A percentile compares a stretch with the other conserved stretches of the same genome.
These are phyloP conservation scores for Furcula furcula DNA, from an alignment of 2,888 invertebrate genomes.

Conservation along the genomic window DNA sequence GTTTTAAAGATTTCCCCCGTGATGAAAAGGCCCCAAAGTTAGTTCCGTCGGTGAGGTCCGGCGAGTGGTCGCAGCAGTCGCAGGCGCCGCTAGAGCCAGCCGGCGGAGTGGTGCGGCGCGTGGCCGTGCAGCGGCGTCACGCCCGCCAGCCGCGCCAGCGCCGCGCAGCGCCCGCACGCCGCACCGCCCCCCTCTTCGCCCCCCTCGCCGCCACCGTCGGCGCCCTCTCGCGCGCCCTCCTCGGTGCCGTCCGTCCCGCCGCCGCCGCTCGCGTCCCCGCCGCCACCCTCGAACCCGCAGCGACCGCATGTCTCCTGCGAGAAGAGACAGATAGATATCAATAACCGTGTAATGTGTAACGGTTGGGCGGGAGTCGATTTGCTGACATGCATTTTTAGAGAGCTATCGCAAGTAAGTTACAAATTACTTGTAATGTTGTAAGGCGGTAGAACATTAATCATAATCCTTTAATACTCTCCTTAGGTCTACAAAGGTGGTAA, in stretches of 20 bases:
- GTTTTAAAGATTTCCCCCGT: too few relatives aligned
- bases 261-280: conserved; percentile 13
- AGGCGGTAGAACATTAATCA: too few relatives aligned
- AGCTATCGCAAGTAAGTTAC: too few relatives aligned
- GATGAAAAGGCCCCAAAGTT: too few relatives aligned
- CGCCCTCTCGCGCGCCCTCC: conserved; percentile 11
- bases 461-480: too few relatives aligned
- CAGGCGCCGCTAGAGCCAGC: conserved; percentile 81
- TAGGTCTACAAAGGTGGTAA: too few relatives aligned
- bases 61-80: neutral
- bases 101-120: conserved; percentile 84
- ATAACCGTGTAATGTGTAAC: too few relatives aligned
- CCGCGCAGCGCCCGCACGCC: conserved; percentile 80
- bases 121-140: conserved; percentile 89
- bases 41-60: too few relatives aligned
- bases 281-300: conserved; percentile 42
- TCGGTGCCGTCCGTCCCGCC: conserved; percentile 29
- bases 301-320: conserved; percentile 47
- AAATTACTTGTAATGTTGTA: too few relatives aligned
- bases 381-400: too few relatives aligned
- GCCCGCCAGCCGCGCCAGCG: conserved; percentile 85
- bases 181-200: conserved; percentile 17
- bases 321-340: too few relatives aligned
- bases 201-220: conserved; percentile 7
- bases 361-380: too few relatives aligned